These are phyloP conservation scores for Oreocharis arfaki DNA, from an alignment of 2,113 vertebrate genomes.

Conservation along the genomic window DNA sequence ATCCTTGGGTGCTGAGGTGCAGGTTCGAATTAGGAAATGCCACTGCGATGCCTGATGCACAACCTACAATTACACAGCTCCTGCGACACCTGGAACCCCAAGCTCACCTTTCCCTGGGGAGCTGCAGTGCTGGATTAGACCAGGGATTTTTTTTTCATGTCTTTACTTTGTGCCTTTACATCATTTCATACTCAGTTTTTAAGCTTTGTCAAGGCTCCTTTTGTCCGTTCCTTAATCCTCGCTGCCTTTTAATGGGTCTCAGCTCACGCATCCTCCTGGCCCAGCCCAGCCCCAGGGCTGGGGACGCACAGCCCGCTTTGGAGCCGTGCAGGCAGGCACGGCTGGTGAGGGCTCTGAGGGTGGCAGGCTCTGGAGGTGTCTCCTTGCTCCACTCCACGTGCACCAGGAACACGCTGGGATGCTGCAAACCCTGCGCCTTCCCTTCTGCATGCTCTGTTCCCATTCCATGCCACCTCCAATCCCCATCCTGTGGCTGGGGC, in stretches of 20 bases:
- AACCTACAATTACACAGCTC: background rate
- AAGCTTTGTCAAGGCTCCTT: background rate
- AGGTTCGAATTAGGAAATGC: background rate
- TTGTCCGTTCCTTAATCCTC: background rate
- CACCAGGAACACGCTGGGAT: background rate
- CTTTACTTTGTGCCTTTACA: background rate
- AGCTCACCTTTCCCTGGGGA: background rate
- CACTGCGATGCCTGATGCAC: background rate
- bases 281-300: background rate
- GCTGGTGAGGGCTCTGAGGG: background rate
- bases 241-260: background rate
- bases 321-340: background rate
- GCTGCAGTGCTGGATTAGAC: background rate
- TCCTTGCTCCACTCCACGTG: background rate
- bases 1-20: rapidly evolving
- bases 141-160: background rate
- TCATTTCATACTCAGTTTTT: background rate
- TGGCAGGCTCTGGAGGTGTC: background rate
- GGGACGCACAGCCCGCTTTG: rapidly evolving
- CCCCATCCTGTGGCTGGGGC: background rate
- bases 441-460: background rate
- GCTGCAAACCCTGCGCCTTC: background rate
- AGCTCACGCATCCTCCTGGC: rapidly evolving
- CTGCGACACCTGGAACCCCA: background rate
- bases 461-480: background rate